phyloP scores from a whole-genome alignment of 1,140 invertebrate genomes.

The Ips typographus region DNA sequence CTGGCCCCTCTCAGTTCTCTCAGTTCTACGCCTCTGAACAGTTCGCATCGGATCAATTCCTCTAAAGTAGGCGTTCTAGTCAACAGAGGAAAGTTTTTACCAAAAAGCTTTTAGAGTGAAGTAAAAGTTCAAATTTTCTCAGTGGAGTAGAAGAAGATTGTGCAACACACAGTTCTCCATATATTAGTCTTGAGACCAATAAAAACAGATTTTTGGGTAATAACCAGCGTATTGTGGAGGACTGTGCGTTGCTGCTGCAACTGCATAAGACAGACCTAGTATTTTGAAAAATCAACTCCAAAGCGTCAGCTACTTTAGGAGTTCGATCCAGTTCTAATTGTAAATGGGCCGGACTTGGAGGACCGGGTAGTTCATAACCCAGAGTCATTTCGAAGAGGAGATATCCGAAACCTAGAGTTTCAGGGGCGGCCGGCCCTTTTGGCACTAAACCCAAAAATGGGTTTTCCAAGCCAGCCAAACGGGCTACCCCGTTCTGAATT shows the following conservation, averaged over 20 bases:
- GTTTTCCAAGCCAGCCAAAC: constrained; percentile 80
- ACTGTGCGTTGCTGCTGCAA: too few species aligned
- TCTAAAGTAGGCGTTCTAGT: constrained; percentile 67
- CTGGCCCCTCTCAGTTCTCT: constrained; percentile 66
- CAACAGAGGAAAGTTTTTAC: not conserved
- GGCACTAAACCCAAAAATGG: constrained; percentile 77
- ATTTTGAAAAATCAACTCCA: constrained; percentile 78
- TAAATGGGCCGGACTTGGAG: constrained; percentile 70
- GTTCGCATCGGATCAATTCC: constrained; percentile 76
- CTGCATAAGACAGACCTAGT: constrained; percentile 35
- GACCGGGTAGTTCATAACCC: constrained; percentile 74
- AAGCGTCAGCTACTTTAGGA: constrained; percentile 76
- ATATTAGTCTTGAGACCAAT: too few species aligned
- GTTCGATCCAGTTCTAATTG: constrained; percentile 71
- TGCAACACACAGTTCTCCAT: too few species aligned
- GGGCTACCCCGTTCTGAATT: constrained; percentile 84
- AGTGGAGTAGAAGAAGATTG: too few species aligned
- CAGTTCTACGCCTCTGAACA: constrained; percentile 85
- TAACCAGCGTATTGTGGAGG: too few species aligned
- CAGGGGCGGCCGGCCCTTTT: constrained; percentile 63
- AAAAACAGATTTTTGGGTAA: too few species aligned
- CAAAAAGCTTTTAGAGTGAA: not conserved
- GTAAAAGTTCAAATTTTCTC: not conserved
- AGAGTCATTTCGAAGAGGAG: constrained; percentile 90
- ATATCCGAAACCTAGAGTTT: constrained; percentile 76